Base-by-base conservation (phyloP, 2,113 vertebrate species). In the Nannobrachium achirus region DNA sequence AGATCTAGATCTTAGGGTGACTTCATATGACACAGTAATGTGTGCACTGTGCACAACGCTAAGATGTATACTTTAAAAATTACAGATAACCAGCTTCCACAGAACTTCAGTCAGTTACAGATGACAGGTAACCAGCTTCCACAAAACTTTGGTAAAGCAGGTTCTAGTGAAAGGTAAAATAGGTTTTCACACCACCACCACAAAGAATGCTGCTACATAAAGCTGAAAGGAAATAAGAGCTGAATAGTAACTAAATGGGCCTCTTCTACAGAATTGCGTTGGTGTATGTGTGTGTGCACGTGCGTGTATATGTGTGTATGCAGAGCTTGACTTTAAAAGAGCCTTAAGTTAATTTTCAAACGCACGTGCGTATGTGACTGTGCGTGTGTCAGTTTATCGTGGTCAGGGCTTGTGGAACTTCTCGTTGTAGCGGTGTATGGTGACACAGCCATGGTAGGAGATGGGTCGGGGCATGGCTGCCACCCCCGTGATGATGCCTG, bases 371-470 rank as follows among this genome's bases (percentile, higher is more conserved):
- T 39, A 20, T 18, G 45, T 66, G 13, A 69, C 1, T 56, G 19
- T 48, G 44, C 14, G 33, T 63, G 13, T 56, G 56, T 50, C n/a
- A 11, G 52, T 64, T 73, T 9, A 50, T 18, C 5, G 15, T 19
- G 46, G 73, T 94, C 90, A 98, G 41, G 92, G 89, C 87, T 90
- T 96, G 87, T 94, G 95, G 91, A 93, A 93, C 81, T 97, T 98
- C 79, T 99, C 97, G 52, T 95, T 98, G 82, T 96, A 98, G 87
- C 98, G 95, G 78, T 99, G 97, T 76, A 99, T 97, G 64, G 98
- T 98, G 68, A 99, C 98, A 67, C 98, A 99, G 87, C 98, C 98
- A 0, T 99, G 98, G 68, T 99, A 99, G 0, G 96, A 98, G 86
- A 99, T 97, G 50, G 97, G 95, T 66, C 98, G 92, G 9, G 96